Base-by-base conservation (phyloP, 2,888 invertebrate species). In the Eristalinus sepulchralis region DNA sequence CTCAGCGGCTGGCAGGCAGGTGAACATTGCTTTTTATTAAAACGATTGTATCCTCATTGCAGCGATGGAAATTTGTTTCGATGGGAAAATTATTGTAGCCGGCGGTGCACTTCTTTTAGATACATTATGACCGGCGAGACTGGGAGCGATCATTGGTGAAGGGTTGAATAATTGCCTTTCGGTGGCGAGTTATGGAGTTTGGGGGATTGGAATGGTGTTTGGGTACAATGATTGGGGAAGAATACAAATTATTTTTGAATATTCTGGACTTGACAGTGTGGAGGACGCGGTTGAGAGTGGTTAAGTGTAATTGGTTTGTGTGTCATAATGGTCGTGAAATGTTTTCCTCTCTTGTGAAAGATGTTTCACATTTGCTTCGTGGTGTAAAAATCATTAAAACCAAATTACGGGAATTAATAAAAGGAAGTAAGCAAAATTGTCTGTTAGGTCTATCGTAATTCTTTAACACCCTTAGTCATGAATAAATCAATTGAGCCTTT, bases 11-110 rank as follows among this genome's bases (percentile, higher is more conserved):
- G 31, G 17, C 17, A 17, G n/a, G 11, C 8, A 55, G 17, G 9
- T 13, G 17, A 39, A 10, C 60, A 53, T 60, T 17, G 47, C 3
- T 34, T 67, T 71, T 66, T 82, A 33, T 78, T 72, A n/a, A 67
- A 63, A 83, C 63, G 68, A 57, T 66, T 78, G 62, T 57, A 83
- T 73, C 55, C 33, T 66, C 53, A 76, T 55, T 70, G 60, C 10
- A 60, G 11, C 22, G 11, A 55, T 39, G 39, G 66, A 39, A 59
- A 60, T 62, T 75, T 24, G 60, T 70, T 84, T 80, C 75, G 80
- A 78, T 73, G 53, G 31, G 53, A 75, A 62, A 70, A 66, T 63
- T 70, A 64, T 73, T 39, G 53, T 59, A 22, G 47, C 53, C 53
- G 72, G 31, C 9, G n/a, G 57, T 47, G 59, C n/a, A 6, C 1